These are phyloP conservation scores for Hypsopygia costalis DNA, from an alignment of 2,888 invertebrate genomes.

Conservation along the genomic window DNA sequence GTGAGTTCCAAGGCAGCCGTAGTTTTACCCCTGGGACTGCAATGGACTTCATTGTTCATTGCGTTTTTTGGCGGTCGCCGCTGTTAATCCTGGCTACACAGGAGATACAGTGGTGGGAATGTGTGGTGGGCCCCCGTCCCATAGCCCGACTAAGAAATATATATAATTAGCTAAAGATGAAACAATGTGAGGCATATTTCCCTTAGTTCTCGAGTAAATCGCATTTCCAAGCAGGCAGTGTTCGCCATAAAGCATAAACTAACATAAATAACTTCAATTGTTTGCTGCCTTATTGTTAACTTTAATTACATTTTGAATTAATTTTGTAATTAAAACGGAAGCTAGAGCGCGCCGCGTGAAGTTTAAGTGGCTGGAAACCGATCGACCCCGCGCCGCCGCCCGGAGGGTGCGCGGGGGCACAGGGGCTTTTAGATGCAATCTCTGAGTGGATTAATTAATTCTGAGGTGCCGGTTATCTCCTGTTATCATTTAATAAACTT, in stretches of 20 bases:
- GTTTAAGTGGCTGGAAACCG: constrained; percentile 80
- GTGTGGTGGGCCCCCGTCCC: no score
- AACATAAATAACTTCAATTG: constrained; percentile 82
- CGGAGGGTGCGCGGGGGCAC: constrained; percentile 45
- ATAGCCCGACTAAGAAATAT: no score
- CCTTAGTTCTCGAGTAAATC: constrained; percentile 38
- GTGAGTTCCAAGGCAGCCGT: no score
- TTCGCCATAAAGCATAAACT: constrained; percentile 77
- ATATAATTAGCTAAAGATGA: constrained; percentile 14
- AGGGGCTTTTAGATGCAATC: constrained; percentile 75
- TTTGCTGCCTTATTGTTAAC: constrained; percentile 82
- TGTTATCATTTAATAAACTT: constrained; percentile 79
- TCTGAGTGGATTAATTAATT: constrained; percentile 81
- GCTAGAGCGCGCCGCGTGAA: constrained; percentile 80
- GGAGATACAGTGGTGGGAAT: no score
- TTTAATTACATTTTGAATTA: constrained; percentile 82
- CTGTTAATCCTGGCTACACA: no score
- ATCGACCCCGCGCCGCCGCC: constrained; percentile 55
- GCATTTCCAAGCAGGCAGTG: constrained; percentile 51
- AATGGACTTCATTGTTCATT: no score
- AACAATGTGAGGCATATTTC: constrained; percentile 21
- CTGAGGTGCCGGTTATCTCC: constrained; percentile 79
- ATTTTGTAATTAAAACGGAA: constrained; percentile 82
- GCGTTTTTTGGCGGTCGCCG: no score
- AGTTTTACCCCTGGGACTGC: no score